A percentile compares a stretch with the other conserved stretches of the same genome.
These are phyloP conservation scores for Sebastes baramenuke DNA, from an alignment of 2,797 vertebrate species.

Conservation along the genomic window DNA sequence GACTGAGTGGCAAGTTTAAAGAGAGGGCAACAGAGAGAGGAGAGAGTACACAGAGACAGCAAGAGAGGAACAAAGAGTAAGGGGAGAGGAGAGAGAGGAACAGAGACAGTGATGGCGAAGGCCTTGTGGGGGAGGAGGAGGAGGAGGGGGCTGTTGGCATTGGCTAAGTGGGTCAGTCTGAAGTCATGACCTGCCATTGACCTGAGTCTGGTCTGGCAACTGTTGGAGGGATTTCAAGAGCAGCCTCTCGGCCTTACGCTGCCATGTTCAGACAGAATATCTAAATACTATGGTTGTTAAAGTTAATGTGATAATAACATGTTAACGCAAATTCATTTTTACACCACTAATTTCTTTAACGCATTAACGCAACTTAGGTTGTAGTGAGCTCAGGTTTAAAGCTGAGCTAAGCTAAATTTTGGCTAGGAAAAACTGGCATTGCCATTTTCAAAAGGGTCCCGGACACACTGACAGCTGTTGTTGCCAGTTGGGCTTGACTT, in stretches of 20 bases:
- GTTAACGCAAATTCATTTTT: neutral
- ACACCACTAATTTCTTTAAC: neutral
- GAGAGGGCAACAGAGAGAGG: slow-evolving; percentile 52
- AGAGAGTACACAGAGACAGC: slow-evolving; percentile 21
- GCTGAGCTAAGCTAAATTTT: too few species aligned
- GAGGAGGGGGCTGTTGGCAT: neutral
- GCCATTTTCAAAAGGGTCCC: too few species aligned
- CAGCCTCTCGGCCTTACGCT: neutral
- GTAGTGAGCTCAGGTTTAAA: too few species aligned
- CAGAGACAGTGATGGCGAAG: slow-evolving; percentile 2
- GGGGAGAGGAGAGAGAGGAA: slow-evolving; percentile 7
- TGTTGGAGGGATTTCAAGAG: slow-evolving; percentile 1
- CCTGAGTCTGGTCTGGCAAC: slow-evolving; percentile 35
- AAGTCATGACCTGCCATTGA: slow-evolving; percentile 52
- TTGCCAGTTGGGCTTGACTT: too few species aligned
- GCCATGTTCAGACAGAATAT: neutral
- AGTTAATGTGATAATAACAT: neutral
- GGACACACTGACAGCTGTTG: too few species aligned
- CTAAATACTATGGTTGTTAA: neutral
- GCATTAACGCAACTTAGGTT: too few species aligned
- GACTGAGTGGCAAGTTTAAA: slow-evolving; percentile 67
- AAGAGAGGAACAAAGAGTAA: slow-evolving; percentile 20
- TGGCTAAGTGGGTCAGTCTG: slow-evolving; percentile 31
- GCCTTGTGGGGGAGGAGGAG: neutral
- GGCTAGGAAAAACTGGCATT: too few species aligned